Evolutionary conservation across 2,113 vertebrate species (phyloP).

Genomic region (Dasyornis broadbenti): DNA sequence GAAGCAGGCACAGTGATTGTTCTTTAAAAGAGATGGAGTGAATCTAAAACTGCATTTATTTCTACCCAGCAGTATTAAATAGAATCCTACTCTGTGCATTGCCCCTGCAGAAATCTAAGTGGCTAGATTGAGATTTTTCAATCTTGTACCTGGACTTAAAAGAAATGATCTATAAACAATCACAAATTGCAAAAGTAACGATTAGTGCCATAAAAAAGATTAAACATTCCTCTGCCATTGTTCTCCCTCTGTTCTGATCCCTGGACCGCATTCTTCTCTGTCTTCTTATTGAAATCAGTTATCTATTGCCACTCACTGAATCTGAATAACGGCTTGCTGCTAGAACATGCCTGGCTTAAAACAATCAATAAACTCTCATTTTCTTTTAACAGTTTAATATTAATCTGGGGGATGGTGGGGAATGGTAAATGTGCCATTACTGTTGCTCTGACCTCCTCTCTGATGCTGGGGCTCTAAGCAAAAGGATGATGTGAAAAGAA

Average conservation of each 20-base stretch:
- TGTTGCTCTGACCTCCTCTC: constrained; percentile 79
- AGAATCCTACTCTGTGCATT: constrained; percentile 22
- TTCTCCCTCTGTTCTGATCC: constrained; percentile 76
- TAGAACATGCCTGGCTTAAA: constrained; percentile 87
- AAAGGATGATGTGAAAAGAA: constrained; percentile 80
- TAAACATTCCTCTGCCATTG: constrained; percentile 84
- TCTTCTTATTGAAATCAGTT: constrained; percentile 90
- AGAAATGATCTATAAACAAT: constrained; percentile 87
- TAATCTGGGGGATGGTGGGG: constrained; percentile 84
- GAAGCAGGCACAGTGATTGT: constrained; percentile 39
- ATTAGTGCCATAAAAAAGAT: constrained; percentile 88
- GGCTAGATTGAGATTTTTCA: constrained; percentile 79
- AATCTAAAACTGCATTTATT: constrained; percentile 66
- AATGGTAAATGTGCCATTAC: constrained; percentile 83
- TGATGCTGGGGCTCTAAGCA: constrained; percentile 74
- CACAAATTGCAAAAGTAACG: constrained; percentile 84
- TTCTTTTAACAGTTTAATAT: constrained; percentile 93
- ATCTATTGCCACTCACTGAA: constrained; percentile 83
- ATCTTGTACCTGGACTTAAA: constrained; percentile 79
- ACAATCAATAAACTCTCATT: constrained; percentile 94
- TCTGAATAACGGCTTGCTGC: constrained; percentile 85
- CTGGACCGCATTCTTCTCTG: constrained; percentile 78
- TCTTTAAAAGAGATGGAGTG: constrained; percentile 55
- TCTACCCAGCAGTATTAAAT: constrained; percentile 56
- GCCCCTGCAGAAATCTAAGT: constrained; percentile 70